These are phyloP conservation scores for Euura saliciscinereae DNA, from an alignment of 1,140 invertebrate species.

Conservation along the genomic window DNA sequence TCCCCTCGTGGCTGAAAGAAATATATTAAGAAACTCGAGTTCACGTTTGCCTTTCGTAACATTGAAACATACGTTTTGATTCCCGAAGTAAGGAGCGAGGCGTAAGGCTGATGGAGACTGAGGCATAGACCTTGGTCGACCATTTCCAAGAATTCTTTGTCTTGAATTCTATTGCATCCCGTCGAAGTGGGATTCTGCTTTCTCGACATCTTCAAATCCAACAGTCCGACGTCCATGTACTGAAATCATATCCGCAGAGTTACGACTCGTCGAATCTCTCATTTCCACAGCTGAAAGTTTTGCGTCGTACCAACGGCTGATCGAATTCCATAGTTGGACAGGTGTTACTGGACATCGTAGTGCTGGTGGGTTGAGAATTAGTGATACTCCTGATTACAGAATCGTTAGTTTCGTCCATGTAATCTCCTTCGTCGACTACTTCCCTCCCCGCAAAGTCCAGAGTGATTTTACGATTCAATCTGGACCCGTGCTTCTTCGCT, in stretches of 20 bases:
- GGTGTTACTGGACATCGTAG: conserved; percentile 16
- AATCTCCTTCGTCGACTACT: conserved; percentile 56
- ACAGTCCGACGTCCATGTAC: conserved; percentile 31
- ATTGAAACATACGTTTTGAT: conserved; percentile 80
- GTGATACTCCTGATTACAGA: conserved; percentile 39
- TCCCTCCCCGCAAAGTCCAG: conserved; percentile 83
- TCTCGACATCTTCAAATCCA: conserved; percentile 13
- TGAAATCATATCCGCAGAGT: conserved; percentile 22
- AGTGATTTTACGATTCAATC: conserved; percentile 71
- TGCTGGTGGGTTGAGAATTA: background rate
- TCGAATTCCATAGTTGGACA: conserved; percentile 40
- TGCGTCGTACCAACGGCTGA: conserved; percentile 34
- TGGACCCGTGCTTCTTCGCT: conserved; percentile 73
- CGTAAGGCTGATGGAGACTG: conserved; percentile 96
- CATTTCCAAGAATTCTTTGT: conserved; percentile 86
- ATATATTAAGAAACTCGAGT: conserved; percentile 17
- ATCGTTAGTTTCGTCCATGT: conserved; percentile 35
- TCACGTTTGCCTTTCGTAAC: conserved; percentile 15
- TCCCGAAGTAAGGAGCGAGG: conserved; percentile 86
- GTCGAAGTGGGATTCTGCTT: conserved; percentile 15
- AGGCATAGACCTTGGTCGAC: conserved; percentile 87
- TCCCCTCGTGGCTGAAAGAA: conserved; percentile 83
- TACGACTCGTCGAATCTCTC: background rate
- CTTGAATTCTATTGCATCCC: conserved; percentile 71
- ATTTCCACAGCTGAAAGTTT: conserved; percentile 10